Percentiles rank a stretch among this genome's conserved stretches.
Conservation (phyloP, 2,888 invertebrate genomes). For the Lochmaea crataegi region DNA sequence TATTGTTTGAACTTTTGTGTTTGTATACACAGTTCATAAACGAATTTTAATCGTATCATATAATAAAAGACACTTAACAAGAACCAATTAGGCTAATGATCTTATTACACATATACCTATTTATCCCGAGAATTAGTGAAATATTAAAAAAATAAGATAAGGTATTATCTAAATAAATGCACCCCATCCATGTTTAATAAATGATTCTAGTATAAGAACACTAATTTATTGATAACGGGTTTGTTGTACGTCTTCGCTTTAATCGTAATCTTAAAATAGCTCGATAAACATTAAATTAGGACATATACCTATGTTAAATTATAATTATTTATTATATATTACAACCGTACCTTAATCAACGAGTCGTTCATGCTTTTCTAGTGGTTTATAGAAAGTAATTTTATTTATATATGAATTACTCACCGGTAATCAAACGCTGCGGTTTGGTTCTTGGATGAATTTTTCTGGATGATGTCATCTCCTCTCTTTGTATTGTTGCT, state of each 20-base stretch:
- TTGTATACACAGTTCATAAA: neutral
- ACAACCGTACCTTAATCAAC: neutral
- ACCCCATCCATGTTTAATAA: too few species aligned
- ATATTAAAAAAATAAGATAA: too few species aligned
- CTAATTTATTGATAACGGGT: neutral
- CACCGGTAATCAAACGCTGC: constrained; percentile 73
- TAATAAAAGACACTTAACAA: neutral
- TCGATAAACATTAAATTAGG: neutral
- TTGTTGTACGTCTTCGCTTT: neutral
- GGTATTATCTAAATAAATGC: too few species aligned
- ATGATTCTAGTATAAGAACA: neutral
- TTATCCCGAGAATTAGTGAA: neutral
- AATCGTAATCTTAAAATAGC: neutral
- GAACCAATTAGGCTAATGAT: neutral
- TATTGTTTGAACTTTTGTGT: neutral
- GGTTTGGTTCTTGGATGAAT: constrained; percentile 53
- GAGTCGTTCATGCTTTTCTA: constrained; percentile 7
- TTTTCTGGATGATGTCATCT: constrained; percentile 30
- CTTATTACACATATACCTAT: neutral
- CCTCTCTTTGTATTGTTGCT: constrained; percentile 33
- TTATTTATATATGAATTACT: constrained; percentile 51
- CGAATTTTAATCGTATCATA: neutral
- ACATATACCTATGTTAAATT: too few species aligned
- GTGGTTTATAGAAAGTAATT: constrained; percentile 9
- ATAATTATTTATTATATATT: neutral